phyloP scores from a whole-genome alignment of 2,797 vertebrate species.

The Allobates femoralis region DNA sequence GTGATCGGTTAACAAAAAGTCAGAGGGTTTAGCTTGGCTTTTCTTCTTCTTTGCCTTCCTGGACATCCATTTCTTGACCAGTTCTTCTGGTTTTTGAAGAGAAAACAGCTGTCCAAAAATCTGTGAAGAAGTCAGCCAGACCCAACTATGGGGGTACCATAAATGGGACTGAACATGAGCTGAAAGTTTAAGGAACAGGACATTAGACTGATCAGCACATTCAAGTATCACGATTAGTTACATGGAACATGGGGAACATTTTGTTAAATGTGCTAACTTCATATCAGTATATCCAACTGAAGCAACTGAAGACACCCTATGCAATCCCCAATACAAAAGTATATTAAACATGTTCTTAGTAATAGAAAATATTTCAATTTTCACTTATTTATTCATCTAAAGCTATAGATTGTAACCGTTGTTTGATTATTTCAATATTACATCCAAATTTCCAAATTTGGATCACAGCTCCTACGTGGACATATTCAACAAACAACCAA shows the following conservation, averaged over 20 bases:
- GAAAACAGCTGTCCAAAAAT: conserved; percentile 94
- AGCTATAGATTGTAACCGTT: no score
- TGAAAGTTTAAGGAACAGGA: conserved; percentile 65
- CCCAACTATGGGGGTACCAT: conserved; percentile 93
- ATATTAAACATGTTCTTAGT: no score
- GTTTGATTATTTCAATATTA: no score
- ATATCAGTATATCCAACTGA: no score
- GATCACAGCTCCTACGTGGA: not conserved
- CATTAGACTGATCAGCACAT: not conserved
- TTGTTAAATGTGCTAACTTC: no score
- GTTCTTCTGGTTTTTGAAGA: conserved; percentile 84
- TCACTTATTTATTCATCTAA: no score
- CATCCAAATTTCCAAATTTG: no score
- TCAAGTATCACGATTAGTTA: not conserved
- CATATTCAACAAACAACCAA: not conserved
- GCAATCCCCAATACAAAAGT: no score
- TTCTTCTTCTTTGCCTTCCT: conserved; percentile 67
- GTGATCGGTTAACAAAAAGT: conserved; percentile 78
- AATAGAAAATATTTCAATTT: no score
- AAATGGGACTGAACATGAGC: conserved; percentile 89
- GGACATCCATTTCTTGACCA: conserved; percentile 78
- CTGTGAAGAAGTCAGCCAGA: conserved; percentile 94
- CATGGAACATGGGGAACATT: not conserved
- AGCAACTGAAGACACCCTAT: no score
- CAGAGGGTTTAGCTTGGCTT: conserved; percentile 63